A percentile compares a stretch with the other conserved stretches of the same genome.
These are phyloP conservation scores for Orthonyx spaldingii DNA, from an alignment of 2,113 vertebrate species.

Conservation along the genomic window DNA sequence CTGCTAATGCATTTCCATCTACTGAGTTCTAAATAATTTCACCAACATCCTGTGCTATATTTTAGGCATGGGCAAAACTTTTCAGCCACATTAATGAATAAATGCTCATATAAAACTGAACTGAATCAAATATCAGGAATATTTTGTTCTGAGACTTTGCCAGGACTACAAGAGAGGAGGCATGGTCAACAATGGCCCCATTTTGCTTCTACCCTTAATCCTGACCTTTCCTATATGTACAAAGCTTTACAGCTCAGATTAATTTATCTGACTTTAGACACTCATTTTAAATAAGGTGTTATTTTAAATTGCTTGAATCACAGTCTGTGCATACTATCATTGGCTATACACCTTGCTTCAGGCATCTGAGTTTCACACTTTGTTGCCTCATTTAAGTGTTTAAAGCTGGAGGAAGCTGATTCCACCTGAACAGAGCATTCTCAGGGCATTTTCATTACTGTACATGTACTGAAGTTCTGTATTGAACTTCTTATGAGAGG, in stretches of 20 bases:
- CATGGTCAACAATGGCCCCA: neutral
- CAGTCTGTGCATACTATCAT: neutral
- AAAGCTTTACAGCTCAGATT: neutral
- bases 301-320: neutral
- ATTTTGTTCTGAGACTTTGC: neutral
- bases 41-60: neutral
- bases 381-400: neutral
- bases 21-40: neutral
- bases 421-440: neutral
- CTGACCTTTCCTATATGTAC: neutral
- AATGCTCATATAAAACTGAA: neutral
- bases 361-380: neutral
- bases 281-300: neutral
- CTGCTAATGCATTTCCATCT: neutral
- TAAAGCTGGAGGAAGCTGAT: neutral
- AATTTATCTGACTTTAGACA: neutral
- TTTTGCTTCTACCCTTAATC: neutral
- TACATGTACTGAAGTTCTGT: neutral
- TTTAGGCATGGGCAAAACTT: neutral
- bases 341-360: neutral
- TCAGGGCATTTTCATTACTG: neutral
- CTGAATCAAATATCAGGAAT: neutral
- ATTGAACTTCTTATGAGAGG: neutral
- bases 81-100: neutral
- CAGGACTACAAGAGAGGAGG: neutral